phyloP scores from a whole-genome alignment of 2,888 invertebrate species.

The Drosophila flavopinicola region DNA sequence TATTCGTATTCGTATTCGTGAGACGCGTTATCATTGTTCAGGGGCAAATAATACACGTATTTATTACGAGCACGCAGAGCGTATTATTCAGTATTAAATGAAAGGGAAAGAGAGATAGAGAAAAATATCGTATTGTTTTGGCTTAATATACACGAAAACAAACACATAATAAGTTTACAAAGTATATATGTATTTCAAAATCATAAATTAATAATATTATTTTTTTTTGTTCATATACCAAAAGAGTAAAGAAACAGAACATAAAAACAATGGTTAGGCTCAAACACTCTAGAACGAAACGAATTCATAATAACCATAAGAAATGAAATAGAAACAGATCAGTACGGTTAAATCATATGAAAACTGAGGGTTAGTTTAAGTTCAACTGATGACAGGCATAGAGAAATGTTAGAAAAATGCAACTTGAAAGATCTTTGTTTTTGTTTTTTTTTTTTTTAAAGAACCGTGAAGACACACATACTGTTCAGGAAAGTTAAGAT shows the following conservation, averaged over 20 bases:
- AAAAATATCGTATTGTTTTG: slow-evolving; percentile 78
- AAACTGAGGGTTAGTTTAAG: slow-evolving; percentile 37
- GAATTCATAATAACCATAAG: slow-evolving; percentile 6
- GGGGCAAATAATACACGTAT: slow-evolving; percentile 51
- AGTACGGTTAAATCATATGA: background rate
- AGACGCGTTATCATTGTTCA: slow-evolving; percentile 27
- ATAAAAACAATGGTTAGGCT: slow-evolving; percentile 16
- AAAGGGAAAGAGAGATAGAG: slow-evolving; percentile 79
- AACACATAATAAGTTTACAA: slow-evolving; percentile 50
- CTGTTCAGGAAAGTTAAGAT: slow-evolving; percentile 32
- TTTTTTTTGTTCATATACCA: slow-evolving; percentile 11
- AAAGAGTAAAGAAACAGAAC: slow-evolving; percentile 23
- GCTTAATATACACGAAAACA: slow-evolving; percentile 75
- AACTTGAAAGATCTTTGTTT: slow-evolving; percentile 32
- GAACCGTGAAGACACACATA: slow-evolving; percentile 48
- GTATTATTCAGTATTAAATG: slow-evolving; percentile 64
- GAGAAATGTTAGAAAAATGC: slow-evolving; percentile 47
- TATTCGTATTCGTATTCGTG: slow-evolving; percentile 17
- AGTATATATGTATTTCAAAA: slow-evolving; percentile 36
- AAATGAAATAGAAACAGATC: slow-evolving; percentile 1
- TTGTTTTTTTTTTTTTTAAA: slow-evolving; percentile 6
- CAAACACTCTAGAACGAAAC: slow-evolving; percentile 19
- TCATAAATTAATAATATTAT: slow-evolving; percentile 1
- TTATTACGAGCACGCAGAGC: slow-evolving; percentile 49
- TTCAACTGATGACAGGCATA: slow-evolving; percentile 51